Base-by-base conservation (phyloP, 1,140 invertebrate genomes). In the Drosophila nikananu region DNA sequence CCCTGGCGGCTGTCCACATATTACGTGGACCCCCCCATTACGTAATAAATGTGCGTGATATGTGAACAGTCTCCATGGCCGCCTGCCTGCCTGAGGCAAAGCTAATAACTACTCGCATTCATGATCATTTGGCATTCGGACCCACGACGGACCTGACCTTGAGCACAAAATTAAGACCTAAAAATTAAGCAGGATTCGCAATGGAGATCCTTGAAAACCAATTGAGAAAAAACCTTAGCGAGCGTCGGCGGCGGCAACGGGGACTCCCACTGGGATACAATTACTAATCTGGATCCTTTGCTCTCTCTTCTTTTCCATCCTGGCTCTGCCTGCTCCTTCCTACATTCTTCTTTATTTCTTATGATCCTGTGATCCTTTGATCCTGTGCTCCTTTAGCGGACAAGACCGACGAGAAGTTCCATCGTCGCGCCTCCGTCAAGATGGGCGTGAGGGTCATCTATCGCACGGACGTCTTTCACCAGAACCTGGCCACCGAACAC, bases 391-490 rank as follows among this genome's bases (percentile, higher is more conserved):
- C 25, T 80, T 32, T 55, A 93, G 92, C 87, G 1, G 92, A 93
- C 55, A 93, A 92, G 62, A 90, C 92, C 25, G 90, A 92, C 37
- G 92, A 93, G 41, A 93, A 93, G 71, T 93, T 93, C 60, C 92
- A 92, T 80, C 80, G 92, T 12, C 81, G 91, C 12, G 91, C 92
- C 25, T 87, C 92, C 1, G 92, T 93, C 5, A 92, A 91, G 52
- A 93, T 93, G 92, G 87, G 92, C 2, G 87, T 93, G 1, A 68
- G 92, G 7, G 92, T 93, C 48, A 93, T 93, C 23, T 92, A 93
- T 71, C 91, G 92, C 52, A 92, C 92, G 32, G 92, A 93, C 55
- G 83, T 93, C 10, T 91, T 83, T 44, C 68, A 86, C 8, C 89
- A 91, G 9, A 71, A 77, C 0, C 1, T 55, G 17, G 81, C 64